Evolutionary conservation across 2,113 vertebrate genomes (phyloP).

Genomic region (Heterochromis multidens): DNA sequence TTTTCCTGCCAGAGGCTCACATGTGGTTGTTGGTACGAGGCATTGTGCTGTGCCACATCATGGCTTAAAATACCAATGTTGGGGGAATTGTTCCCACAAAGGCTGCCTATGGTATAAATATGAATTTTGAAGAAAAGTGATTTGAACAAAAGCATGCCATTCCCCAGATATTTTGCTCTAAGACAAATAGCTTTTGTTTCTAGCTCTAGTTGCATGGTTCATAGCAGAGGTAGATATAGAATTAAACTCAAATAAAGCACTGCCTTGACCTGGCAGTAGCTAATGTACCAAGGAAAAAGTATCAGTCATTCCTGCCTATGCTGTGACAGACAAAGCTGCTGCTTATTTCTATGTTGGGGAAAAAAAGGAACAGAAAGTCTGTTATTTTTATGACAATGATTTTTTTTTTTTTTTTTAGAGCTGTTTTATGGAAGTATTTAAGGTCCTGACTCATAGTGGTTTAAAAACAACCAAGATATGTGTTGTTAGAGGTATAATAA

Average conservation of each 20-base stretch:
- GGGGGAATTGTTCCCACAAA: not conserved
- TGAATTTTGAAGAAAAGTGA: not conserved
- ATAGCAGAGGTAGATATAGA: not conserved
- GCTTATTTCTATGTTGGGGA: not conserved
- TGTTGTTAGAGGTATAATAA: not conserved
- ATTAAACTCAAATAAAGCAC: not conserved
- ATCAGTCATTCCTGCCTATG: not conserved
- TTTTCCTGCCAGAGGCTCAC: not conserved
- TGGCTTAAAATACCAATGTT: not conserved
- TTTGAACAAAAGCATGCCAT: not conserved
- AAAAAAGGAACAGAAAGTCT: not conserved
- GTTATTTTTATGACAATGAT: not conserved
- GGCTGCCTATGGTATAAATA: not conserved
- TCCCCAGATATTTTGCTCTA: not conserved
- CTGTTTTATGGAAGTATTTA: not conserved
- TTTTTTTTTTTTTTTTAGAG: not conserved
- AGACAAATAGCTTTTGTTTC: slow-evolving; percentile 11
- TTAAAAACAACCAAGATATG: not conserved
- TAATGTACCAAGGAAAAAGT: not conserved
- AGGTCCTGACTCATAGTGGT: not conserved
- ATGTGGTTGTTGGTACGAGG: not conserved
- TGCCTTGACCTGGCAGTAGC: not conserved
- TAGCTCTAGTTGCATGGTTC: not conserved
- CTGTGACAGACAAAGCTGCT: not conserved
- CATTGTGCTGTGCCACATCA: not conserved